These are phyloP conservation scores for Caiman crocodilus DNA, from an alignment of 2,797 vertebrate species.

Conservation along the genomic window DNA sequence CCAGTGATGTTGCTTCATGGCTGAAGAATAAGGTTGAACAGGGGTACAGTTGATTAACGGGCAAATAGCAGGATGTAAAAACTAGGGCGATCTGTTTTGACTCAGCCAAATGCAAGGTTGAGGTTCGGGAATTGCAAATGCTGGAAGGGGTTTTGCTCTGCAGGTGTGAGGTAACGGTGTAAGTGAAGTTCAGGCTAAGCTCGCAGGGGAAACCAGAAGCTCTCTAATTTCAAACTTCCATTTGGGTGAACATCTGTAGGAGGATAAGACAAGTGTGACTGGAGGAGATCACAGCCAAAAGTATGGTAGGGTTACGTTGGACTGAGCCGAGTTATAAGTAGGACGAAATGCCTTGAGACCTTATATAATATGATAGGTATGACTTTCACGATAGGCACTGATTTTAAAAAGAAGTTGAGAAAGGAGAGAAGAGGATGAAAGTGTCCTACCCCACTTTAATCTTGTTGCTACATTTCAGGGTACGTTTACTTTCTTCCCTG, in stretches of 20 bases:
- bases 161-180: background rate
- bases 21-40: conserved; percentile 38
- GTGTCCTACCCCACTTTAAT: background rate
- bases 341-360: background rate
- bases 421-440: background rate
- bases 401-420: background rate
- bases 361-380: conserved; percentile 3
- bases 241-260: background rate
- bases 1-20: background rate
- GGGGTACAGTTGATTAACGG: conserved; percentile 54
- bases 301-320: background rate
- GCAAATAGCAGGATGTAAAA: conserved; percentile 41
- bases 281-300: background rate
- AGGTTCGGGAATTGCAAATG: background rate
- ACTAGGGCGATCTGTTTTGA: conserved; percentile 30
- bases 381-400: background rate
- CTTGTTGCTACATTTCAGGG: background rate
- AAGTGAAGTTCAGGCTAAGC: background rate
- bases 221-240: background rate
- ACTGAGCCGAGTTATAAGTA: background rate
- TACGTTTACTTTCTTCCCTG: background rate
- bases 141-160: background rate
- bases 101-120: conserved; percentile 38
- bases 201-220: background rate
- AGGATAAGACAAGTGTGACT: background rate